A percentile compares a stretch with the other conserved stretches of the same genome.
Conservation (phyloP, 1,140 invertebrate genomes). For the Caenorhabditis remanei region DNA sequence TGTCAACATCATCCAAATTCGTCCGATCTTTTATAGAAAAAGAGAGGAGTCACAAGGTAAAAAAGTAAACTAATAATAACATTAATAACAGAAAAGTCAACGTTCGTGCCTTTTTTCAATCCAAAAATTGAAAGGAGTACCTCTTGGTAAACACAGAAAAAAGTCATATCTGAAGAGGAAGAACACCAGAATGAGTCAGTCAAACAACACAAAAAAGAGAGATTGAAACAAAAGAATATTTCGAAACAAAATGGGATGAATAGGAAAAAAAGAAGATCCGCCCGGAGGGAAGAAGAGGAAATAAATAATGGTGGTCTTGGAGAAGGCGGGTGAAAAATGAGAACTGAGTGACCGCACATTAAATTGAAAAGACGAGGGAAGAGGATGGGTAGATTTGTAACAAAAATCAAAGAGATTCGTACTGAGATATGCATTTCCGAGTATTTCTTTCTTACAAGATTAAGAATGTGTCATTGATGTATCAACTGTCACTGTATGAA, state of each 20-base stretch:
- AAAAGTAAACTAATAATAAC: conserved; percentile 12
- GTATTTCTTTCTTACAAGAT: neutral
- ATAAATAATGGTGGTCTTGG: neutral
- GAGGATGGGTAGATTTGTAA: conserved; percentile 5
- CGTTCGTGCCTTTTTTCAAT: neutral
- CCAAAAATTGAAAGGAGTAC: neutral
- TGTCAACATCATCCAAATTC: neutral
- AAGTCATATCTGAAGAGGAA: conserved; percentile 42
- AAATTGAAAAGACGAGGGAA: conserved; percentile 35
- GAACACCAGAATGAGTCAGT: conserved; percentile 21
- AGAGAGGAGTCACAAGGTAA: neutral
- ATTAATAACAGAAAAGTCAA: neutral
- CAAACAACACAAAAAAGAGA: neutral
- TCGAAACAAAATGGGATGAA: conserved; percentile 21
- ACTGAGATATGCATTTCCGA: neutral
- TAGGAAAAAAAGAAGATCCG: neutral
- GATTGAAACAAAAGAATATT: conserved; percentile 9
- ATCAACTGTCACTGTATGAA: no score
- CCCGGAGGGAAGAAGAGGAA: neutral
- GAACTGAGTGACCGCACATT: conserved; percentile 48
- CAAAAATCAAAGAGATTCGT: conserved; percentile 16
- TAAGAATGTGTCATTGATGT: no score
- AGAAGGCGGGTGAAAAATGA: conserved; percentile 27
- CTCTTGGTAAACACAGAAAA: conserved; percentile 14
- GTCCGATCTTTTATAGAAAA: neutral